These are phyloP conservation scores for Petrolisthes manimaculis DNA, from an alignment of 2,888 invertebrate genomes.

Conservation along the genomic window DNA sequence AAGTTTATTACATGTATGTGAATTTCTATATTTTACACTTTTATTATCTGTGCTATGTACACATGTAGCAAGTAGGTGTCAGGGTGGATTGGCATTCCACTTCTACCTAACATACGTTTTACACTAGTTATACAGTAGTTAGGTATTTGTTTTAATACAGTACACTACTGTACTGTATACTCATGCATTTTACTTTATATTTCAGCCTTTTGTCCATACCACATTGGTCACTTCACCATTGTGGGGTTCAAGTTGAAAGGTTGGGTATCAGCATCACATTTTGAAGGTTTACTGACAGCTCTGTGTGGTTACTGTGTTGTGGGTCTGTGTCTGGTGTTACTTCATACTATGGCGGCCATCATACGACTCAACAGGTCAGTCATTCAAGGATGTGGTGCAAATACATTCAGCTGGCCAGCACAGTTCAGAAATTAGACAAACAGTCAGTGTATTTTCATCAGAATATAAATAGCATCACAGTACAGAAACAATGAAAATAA, in stretches of 20 bases:
- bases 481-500: not conserved
- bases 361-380: slow-evolving; percentile 78
- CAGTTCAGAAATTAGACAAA: no score
- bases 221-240: slow-evolving; percentile 89
- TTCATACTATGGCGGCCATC: slow-evolving; percentile 87
- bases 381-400: not conserved
- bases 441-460: no score
- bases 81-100: no score
- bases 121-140: not conserved
- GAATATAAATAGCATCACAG: no score
- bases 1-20: no score
- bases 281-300: slow-evolving; percentile 93
- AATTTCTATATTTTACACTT: no score
- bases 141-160: not conserved
- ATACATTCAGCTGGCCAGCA: no score
- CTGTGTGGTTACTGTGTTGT: slow-evolving; percentile 93
- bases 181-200: slow-evolving; percentile 43
- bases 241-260: slow-evolving; percentile 79
- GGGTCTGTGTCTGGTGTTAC: slow-evolving; percentile 82
- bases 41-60: no score
- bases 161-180: not conserved
- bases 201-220: slow-evolving; percentile 92
- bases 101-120: not conserved
- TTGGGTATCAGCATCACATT: slow-evolving; percentile 82
- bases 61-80: no score